Base-by-base conservation (phyloP, 2,113 vertebrate species). In the Propithecus coquereli region DNA sequence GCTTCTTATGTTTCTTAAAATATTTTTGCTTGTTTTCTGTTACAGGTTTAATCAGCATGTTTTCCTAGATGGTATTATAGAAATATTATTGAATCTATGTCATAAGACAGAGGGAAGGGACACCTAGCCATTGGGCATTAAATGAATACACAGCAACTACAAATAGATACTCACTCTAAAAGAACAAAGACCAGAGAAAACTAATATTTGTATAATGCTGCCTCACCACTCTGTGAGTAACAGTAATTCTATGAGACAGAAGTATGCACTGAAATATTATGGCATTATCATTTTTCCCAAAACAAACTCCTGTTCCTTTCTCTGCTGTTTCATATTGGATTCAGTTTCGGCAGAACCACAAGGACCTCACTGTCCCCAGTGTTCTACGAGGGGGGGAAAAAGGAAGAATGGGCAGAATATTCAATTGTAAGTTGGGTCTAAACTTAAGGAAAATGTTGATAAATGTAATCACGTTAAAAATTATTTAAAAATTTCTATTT, bases 151-250 rank as follows among this genome's bases (percentile, higher is more conserved):
- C 8, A 81, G 40, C 32, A 18, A 80, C 30, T 88, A 0, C 61
- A 88, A 71, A 50, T 3, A 40, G 34, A 54, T 32, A 18, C 63
- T 85, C 47, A 18, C 63, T 85, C 47, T 54, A 89, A 90, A 71
- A 34, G 57, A 94, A 81, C n/a, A 74, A 91, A 94, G 57, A 40
- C 65, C 54, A 92, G 50, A 66, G 89, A 95, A 70, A 59, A 85
- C 17, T 45, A 81, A 65, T 61, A 63, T 93, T 80, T 47, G 57
- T 17, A 11, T 37, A 71, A 79, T 11, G 22, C 45, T 54, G 52
- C 7, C 37, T 71, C 47, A n/a, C 34, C 27, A 40, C 25, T 57
- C 32, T 54, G 2, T 25, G 40, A 30, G 40, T 61, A 80, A 34
- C 40, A 37, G n/a, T 27, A 65, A 71, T 37, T 66, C 74, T 14